Conservation (phyloP, 2,797 vertebrate species). For the Enteromius radiatus region DNA sequence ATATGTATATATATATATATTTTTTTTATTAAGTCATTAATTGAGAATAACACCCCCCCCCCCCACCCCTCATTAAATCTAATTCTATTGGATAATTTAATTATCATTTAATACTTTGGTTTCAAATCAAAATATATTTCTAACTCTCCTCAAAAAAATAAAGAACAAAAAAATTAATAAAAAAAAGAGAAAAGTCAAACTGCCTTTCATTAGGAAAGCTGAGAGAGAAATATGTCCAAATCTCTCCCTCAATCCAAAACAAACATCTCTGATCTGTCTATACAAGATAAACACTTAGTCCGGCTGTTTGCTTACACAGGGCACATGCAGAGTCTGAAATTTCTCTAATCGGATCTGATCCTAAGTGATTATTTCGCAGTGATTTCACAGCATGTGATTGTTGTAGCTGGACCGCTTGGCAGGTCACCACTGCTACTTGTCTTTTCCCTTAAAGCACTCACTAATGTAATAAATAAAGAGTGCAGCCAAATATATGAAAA, state of each 20-base stretch:
- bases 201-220: conserved; percentile 31
- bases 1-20: too few relatives aligned
- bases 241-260: conserved; percentile 35
- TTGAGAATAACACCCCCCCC: too few relatives aligned
- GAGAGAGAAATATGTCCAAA: conserved; percentile 13
- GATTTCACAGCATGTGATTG: neutral
- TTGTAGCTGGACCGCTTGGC: neutral
- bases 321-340: neutral
- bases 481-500: conserved; percentile 29
- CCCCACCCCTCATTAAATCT: too few relatives aligned
- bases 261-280: conserved; percentile 41
- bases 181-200: neutral
- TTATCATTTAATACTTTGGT: neutral
- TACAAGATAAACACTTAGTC: conserved; percentile 19
- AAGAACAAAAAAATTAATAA: too few relatives aligned
- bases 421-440: conserved; percentile 11
- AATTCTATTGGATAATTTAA: too few relatives aligned
- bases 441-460: neutral
- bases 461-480: conserved; percentile 6
- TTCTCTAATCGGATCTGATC: conserved; percentile 4
- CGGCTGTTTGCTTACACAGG: conserved; percentile 10
- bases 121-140: neutral
- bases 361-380: neutral
- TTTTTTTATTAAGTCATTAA: neutral
- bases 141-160: neutral